phyloP scores from a whole-genome alignment of 2,888 invertebrate genomes.

The Epistrophe grossulariae region DNA sequence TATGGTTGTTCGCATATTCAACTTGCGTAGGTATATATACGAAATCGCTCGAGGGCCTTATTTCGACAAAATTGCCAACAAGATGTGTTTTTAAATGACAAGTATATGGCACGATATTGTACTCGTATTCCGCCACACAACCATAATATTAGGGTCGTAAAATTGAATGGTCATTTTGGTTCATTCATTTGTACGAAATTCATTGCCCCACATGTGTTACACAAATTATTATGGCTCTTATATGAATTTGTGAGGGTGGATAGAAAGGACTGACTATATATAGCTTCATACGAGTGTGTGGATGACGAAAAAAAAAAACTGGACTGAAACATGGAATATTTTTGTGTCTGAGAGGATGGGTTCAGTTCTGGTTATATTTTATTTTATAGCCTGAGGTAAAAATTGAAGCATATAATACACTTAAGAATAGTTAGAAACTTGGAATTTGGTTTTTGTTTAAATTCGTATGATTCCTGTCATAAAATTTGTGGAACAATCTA shows the following conservation, averaged over 20 bases:
- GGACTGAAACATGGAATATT: not conserved
- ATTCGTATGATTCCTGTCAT: too few species aligned
- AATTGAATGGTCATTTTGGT: conserved; percentile 74
- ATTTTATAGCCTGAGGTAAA: not conserved
- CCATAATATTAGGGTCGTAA: conserved; percentile 57
- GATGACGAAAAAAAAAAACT: conserved; percentile 1
- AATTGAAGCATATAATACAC: not conserved
- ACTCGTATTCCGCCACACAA: conserved; percentile 45
- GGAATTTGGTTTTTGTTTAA: too few species aligned
- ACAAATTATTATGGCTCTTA: conserved; percentile 67
- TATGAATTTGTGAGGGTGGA: conserved; percentile 17
- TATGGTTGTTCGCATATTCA: conserved; percentile 57
- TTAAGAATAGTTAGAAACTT: not conserved
- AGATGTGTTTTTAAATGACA: conserved; percentile 76
- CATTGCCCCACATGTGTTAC: conserved; percentile 73
- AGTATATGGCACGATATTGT: conserved; percentile 61
- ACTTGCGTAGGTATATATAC: conserved; percentile 44
- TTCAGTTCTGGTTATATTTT: conserved; percentile 18
- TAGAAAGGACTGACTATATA: not conserved
- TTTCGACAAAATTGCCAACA: conserved; percentile 73
- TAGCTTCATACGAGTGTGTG: not conserved
- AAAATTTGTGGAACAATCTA: too few species aligned
- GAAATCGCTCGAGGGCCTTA: conserved; percentile 68
- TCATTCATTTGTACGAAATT: conserved; percentile 70
- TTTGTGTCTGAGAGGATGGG: not conserved